These are phyloP conservation scores for Pongo abelii DNA, from an alignment of 2,113 vertebrate genomes.

Conservation along the genomic window DNA sequence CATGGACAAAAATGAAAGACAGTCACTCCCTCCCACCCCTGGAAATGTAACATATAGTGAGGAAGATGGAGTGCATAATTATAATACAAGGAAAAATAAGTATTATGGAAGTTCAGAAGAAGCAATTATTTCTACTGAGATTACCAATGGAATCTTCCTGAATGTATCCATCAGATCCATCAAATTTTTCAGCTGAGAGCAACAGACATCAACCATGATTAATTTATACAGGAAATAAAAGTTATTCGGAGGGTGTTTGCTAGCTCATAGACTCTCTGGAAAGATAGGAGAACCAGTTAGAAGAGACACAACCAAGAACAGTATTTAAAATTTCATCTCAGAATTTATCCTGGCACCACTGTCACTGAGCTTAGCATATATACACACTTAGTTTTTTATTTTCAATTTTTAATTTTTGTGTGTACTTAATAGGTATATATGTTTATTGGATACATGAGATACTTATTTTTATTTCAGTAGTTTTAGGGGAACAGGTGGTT, in stretches of 20 bases:
- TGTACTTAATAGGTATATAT: too few relatives aligned
- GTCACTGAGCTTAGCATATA: not conserved
- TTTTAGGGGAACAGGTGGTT: too few relatives aligned
- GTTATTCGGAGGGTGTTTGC: not conserved
- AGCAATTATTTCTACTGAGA: not conserved
- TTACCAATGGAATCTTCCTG: not conserved
- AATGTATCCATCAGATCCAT: too few relatives aligned
- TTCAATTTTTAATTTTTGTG: too few relatives aligned
- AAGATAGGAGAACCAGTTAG: not conserved
- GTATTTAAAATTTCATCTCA: not conserved
- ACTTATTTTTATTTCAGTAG: too few relatives aligned
- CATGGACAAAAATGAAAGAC: not conserved
- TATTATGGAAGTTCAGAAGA: not conserved
- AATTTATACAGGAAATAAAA: not conserved
- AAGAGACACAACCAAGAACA: not conserved
- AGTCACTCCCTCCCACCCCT: not conserved
- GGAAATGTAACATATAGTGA: not conserved
- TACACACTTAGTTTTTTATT: too few relatives aligned
- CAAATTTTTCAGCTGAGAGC: not conserved
- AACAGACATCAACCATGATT: not conserved
- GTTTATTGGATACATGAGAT: too few relatives aligned
- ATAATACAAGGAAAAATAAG: not conserved
- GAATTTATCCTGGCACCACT: not conserved
- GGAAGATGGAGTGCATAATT: not conserved
- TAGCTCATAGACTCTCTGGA: not conserved